Evolutionary conservation across 2,797 vertebrate genomes (phyloP), one percentile per base, ranked within the genome.

Genomic region (Philypnodon macrostomus): DNA sequence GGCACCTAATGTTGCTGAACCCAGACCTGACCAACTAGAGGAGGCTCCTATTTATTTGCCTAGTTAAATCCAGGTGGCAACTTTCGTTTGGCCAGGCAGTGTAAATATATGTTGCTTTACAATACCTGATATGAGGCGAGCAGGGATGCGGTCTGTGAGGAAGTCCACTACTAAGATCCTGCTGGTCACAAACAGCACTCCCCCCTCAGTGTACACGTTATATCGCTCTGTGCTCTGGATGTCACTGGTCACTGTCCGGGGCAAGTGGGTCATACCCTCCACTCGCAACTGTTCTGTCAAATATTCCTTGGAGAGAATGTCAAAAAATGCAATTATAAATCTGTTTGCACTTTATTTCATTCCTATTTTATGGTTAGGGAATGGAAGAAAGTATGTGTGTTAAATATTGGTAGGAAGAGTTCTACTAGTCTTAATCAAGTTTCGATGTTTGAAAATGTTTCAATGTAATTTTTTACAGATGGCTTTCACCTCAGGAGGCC

Each of bases 151-250:
- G 55, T 97, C 91, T 0, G 96, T 98, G 58, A 98, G 91, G 67
- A 99, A 95, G 82, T 98, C 96, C 5, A 98, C 96, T 70, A 98
- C 94, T 47, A 99, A 89, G 70, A 98, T 99, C 26, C 96, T 89
- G 65, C 95, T 99, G 46, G 95, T 98, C 60, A 96, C 95, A 68
- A 95, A 98, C 70, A 98, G 80, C 16, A 98, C 89, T 1, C 97
- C 96, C 12, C 97, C 97, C 57, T 90, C 89, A 0, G 92, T 96
- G 83, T 99, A 98, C 2, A 97, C 94, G 1, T 91, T 85, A 0
- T 95, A 93, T 0, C 95, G 92, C 44, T 91, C 91, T 1, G 66
- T 73, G 53, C 87, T 94, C 40, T 88, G 72, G 37, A 96, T 70
- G 53, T 98, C 95, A 55, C 94, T 98, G 53, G 92, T 98, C 32